These are phyloP conservation scores for Harpegnathos saltator DNA, from an alignment of 1,140 invertebrate genomes.

Conservation along the genomic window DNA sequence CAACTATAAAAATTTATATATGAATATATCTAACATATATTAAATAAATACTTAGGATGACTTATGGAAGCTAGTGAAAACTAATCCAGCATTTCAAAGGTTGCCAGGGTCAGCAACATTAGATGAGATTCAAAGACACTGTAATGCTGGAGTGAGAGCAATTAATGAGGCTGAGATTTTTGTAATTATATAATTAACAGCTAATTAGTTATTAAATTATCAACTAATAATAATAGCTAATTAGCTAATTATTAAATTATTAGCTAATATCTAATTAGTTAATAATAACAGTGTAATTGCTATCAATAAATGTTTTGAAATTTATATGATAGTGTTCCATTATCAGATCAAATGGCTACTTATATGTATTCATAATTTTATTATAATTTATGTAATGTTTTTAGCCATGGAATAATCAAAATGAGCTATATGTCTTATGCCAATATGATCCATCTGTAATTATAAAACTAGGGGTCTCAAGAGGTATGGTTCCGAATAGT, in stretches of 20 bases:
- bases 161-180: slow-evolving; percentile 84
- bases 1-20: slow-evolving; percentile 18
- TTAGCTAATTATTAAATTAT: no score
- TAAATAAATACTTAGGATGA: slow-evolving; percentile 88
- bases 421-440: slow-evolving; percentile 88
- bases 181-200: slow-evolving; percentile 86
- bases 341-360: not conserved
- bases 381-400: slow-evolving; percentile 23
- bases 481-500: slow-evolving; percentile 90
- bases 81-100: slow-evolving; percentile 92
- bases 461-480: slow-evolving; percentile 89
- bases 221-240: no score
- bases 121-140: slow-evolving; percentile 90
- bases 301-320: not conserved
- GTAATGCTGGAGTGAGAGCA: slow-evolving; percentile 87
- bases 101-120: slow-evolving; percentile 85
- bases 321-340: not conserved
- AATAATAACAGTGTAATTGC: not conserved
- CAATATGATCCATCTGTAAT: slow-evolving; percentile 89
- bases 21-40: not conserved
- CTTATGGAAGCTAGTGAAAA: slow-evolving; percentile 93
- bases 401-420: slow-evolving; percentile 88
- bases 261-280: no score
- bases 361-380: not conserved
- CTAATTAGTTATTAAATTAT: no score